These are phyloP conservation scores for Australoheros facetus DNA, from an alignment of 2,797 vertebrate species.

Conservation along the genomic window DNA sequence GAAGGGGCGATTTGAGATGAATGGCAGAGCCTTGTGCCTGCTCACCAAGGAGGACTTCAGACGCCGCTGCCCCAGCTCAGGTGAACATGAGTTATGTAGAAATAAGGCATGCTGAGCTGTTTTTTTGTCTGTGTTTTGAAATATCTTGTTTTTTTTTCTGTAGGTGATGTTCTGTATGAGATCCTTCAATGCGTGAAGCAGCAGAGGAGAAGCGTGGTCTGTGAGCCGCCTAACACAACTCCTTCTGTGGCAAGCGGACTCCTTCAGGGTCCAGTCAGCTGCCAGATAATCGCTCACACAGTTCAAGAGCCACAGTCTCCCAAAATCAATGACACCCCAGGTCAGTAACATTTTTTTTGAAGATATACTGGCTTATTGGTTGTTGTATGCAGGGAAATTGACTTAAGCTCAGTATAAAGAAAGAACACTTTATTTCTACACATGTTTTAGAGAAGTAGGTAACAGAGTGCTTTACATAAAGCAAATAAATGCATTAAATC, in stretches of 20 bases:
- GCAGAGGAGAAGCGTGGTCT: constrained; percentile 79
- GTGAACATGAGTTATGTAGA: constrained; percentile 62
- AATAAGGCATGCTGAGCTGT: neutral
- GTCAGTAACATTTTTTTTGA: constrained; percentile 37
- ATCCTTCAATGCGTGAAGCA: constrained; percentile 90
- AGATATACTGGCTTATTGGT: neutral
- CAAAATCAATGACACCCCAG: constrained; percentile 16
- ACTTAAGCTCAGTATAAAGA: neutral
- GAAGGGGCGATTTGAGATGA: constrained; percentile 88
- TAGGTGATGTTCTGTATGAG: constrained; percentile 94
- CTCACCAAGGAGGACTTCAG: constrained; percentile 95
- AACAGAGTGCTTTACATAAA: neutral
- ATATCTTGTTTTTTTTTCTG: neutral
- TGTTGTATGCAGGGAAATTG: neutral
- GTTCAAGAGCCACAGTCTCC: constrained; percentile 41
- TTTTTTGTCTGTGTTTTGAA: neutral
- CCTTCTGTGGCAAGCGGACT: neutral
- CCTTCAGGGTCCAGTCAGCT: constrained; percentile 18
- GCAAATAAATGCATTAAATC: neutral
- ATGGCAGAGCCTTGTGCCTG: constrained; percentile 89
- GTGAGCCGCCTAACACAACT: constrained; percentile 43
- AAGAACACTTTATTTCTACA: neutral
- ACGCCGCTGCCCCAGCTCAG: constrained; percentile 87
- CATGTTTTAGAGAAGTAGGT: neutral
- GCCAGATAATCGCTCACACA: constrained; percentile 25